Base-by-base conservation (phyloP, 2,888 invertebrate species). In the Acrobasis consociella region DNA sequence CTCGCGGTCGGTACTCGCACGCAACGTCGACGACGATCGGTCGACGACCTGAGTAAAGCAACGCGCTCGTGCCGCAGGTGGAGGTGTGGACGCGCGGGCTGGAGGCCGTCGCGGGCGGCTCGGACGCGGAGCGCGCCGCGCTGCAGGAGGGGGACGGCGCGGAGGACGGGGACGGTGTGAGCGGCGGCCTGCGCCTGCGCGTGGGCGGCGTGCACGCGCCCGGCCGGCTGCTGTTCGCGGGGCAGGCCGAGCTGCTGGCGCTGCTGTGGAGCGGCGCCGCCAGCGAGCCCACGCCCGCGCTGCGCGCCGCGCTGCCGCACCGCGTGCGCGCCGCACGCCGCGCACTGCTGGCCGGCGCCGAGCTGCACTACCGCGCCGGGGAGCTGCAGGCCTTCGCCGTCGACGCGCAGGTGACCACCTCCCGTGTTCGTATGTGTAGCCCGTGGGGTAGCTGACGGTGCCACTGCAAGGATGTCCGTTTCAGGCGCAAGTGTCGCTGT, bases 191-290 rank as follows among this genome's bases (percentile, higher is more conserved):
- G 52, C 78, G 74, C 66, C 69, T 87, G 58, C 11, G 67, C 46
- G 84, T 83, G 68, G 79, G 64, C 63, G 87, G 85, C 58, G 83
- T 55, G 60, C 62, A 39, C 15, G 56, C 63, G 60, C 63, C 66
- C 42, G 64, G 60, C 9, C 7, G 62, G 22, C 15, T 49, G 52
- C 59, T 64, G 42, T 64, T 64, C 61, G 13, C 38, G 17, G 46
- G 58, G 56, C 79, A 83, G 80, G 85, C 80, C 53, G 86, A 86
- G 82, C 77, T 89, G 74, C 77, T 89, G 71, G 83, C 75, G 5
- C 87, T 82, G 79, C 80, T 89, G 77, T 89, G 89, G 89, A 78
- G 86, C 58, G 89, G 88, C 76, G 68, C 86, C 63, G 89, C 79
- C 74, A 78, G 82, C 74, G 62, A 68, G 72, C 77, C 86, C 50